These are phyloP conservation scores for Ypsolopha sequella DNA, from an alignment of 2,888 invertebrate genomes.

Conservation along the genomic window DNA sequence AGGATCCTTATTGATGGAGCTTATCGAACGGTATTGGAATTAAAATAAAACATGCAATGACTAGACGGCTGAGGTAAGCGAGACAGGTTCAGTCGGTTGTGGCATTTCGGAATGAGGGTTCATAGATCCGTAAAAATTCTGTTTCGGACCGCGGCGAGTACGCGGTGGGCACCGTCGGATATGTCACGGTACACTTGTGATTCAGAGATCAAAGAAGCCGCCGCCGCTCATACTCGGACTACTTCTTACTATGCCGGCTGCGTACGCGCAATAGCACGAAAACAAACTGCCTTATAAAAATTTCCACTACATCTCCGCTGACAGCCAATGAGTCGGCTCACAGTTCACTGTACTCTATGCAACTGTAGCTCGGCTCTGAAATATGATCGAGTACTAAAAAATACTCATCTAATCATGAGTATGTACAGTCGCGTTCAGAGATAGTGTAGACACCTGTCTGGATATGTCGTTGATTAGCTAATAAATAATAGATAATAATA, in stretches of 20 bases:
- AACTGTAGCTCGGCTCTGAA: background rate
- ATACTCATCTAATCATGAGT: too few species aligned
- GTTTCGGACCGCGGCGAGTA: conserved; percentile 17
- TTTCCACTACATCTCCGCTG: conserved; percentile 42
- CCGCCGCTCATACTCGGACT: conserved; percentile 14
- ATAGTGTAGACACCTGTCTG: too few species aligned
- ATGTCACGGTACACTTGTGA: conserved; percentile 55
- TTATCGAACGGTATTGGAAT: background rate
- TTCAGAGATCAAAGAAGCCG: conserved; percentile 46
- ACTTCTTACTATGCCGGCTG: conserved; percentile 26
- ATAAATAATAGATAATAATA: too few species aligned
- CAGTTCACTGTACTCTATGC: conserved; percentile 1
- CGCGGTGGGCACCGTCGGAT: conserved; percentile 25
- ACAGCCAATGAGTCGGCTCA: conserved; percentile 3
- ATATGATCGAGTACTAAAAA: background rate
- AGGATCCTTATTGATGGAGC: background rate
- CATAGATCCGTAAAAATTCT: conserved; percentile 41
- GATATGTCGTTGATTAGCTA: too few species aligned
- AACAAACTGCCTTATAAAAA: conserved; percentile 28
- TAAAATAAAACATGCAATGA: background rate
- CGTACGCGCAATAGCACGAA: conserved; percentile 25
- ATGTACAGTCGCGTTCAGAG: too few species aligned
- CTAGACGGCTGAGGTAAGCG: too few species aligned
- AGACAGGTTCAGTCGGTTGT: too few species aligned
- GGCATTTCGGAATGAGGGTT: conserved; percentile 15